These are phyloP conservation scores for Xanthorhoe spadicearia DNA, from an alignment of 2,888 invertebrate genomes.

Conservation along the genomic window DNA sequence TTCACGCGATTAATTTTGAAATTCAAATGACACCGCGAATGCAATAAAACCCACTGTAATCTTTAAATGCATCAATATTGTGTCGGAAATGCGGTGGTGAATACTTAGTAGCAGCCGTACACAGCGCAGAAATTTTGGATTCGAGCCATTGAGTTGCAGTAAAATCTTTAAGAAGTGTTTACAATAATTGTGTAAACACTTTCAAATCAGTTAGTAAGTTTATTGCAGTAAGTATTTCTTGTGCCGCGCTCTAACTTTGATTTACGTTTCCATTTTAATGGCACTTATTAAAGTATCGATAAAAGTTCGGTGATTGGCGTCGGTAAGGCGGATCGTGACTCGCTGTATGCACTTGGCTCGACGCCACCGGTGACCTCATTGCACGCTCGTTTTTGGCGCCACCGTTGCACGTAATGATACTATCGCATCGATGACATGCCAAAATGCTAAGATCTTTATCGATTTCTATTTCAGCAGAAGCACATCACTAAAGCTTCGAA, in stretches of 20 bases:
- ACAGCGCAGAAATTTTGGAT: conserved; percentile 55
- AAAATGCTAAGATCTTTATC: conserved; percentile 66
- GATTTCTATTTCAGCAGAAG: conserved; percentile 57
- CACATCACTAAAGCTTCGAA: conserved; percentile 55
- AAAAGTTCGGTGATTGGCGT: conserved; percentile 58
- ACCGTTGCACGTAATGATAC: conserved; percentile 66
- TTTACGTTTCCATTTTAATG: conserved; percentile 46
- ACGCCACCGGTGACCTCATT: conserved; percentile 79
- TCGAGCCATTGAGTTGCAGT: conserved; percentile 56
- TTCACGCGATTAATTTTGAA: conserved; percentile 66
- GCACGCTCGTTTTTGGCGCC: conserved; percentile 78
- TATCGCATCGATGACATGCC: conserved; percentile 77
- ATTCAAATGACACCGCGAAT: conserved; percentile 58
- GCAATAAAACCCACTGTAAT: conserved; percentile 57
- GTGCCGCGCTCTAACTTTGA: conserved; percentile 41
- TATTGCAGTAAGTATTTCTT: conserved; percentile 41
- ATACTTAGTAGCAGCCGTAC: conserved; percentile 48
- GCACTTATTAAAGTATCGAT: conserved; percentile 53
- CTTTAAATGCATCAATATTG: conserved; percentile 53
- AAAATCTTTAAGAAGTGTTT: conserved; percentile 55
- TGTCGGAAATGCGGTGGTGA: conserved; percentile 51
- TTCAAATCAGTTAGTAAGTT: conserved; percentile 46
- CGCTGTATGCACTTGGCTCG: conserved; percentile 76
- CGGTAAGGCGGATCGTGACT: conserved; percentile 57
- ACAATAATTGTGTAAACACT: conserved; percentile 52